Conservation (phyloP, 2,888 invertebrate species). For the Macrophya alboannulata region DNA sequence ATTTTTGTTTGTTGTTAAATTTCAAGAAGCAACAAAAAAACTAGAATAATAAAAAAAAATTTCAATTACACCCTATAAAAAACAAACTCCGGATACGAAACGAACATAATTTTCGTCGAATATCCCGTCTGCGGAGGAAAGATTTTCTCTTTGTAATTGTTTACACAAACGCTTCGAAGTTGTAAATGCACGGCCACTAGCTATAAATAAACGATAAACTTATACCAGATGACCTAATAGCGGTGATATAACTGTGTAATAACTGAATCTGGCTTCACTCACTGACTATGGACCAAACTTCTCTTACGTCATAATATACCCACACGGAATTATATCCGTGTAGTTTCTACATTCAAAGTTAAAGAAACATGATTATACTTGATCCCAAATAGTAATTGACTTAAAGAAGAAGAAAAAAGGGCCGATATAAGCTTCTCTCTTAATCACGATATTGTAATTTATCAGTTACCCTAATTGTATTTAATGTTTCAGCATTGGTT, state of each 20-base stretch:
- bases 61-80: neutral
- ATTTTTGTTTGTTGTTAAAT: neutral
- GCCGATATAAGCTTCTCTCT: neutral
- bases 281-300: constrained; percentile 16
- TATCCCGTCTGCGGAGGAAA: neutral
- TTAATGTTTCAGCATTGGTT: constrained; percentile 92
- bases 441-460: neutral
- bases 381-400: constrained; percentile 15
- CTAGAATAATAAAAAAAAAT: too few species aligned
- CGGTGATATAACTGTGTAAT: constrained; percentile 44
- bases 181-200: constrained; percentile 17
- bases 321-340: neutral
- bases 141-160: constrained; percentile 31
- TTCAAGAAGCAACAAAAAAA: neutral
- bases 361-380: neutral
- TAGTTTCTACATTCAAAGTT: neutral
- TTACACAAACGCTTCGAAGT: neutral
- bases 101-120: neutral
- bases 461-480: neutral
- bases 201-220: constrained; percentile 40
- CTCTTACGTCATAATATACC: constrained; percentile 29
- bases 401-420: neutral
- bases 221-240: constrained; percentile 46
- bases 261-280: constrained; percentile 41
- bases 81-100: neutral